phyloP scores from a whole-genome alignment of 1,140 invertebrate species.

The Pararge aegeria region DNA sequence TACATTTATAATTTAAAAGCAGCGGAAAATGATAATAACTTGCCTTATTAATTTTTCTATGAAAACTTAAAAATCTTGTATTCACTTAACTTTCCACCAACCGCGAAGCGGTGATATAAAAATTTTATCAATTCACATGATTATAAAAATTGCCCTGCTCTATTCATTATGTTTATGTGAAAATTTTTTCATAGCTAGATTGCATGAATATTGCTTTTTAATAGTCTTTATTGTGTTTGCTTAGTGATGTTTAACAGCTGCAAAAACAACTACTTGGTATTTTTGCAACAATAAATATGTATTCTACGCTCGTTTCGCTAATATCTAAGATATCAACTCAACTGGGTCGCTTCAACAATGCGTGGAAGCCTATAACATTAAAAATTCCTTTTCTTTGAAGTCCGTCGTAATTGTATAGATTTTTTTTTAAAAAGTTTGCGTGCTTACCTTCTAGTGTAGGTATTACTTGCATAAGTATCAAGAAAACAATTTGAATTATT shows the following conservation, averaged over 20 bases:
- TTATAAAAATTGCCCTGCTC: not conserved
- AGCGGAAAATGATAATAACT: too few relatives aligned
- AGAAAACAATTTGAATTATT: too few relatives aligned
- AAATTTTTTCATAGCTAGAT: conserved; percentile 7
- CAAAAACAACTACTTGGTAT: conserved; percentile 19
- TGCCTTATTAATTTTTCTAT: too few relatives aligned
- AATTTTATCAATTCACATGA: conserved; percentile 11
- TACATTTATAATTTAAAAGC: too few relatives aligned
- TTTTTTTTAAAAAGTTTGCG: not conserved
- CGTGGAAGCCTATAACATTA: not conserved
- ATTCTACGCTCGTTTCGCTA: conserved; percentile 10
- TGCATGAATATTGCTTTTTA: conserved; percentile 20
- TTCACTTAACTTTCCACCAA: not conserved
- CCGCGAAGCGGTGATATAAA: not conserved
- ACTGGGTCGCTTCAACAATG: conserved; percentile 6
- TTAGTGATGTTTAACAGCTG: conserved; percentile 10
- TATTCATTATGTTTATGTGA: conserved; percentile 18
- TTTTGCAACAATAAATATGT: conserved; percentile 1
- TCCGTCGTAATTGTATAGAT: not conserved
- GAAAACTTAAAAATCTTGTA: too few relatives aligned
- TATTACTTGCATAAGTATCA: too few relatives aligned
- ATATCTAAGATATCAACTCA: conserved; percentile 12
- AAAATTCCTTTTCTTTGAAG: conserved; percentile 1
- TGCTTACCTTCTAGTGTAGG: not conserved
- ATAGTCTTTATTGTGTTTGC: conserved; percentile 21